Percentiles rank a stretch among this genome's conserved stretches.
phyloP scores from a whole-genome alignment of 1,140 invertebrate species.

The Watersipora subatra region DNA sequence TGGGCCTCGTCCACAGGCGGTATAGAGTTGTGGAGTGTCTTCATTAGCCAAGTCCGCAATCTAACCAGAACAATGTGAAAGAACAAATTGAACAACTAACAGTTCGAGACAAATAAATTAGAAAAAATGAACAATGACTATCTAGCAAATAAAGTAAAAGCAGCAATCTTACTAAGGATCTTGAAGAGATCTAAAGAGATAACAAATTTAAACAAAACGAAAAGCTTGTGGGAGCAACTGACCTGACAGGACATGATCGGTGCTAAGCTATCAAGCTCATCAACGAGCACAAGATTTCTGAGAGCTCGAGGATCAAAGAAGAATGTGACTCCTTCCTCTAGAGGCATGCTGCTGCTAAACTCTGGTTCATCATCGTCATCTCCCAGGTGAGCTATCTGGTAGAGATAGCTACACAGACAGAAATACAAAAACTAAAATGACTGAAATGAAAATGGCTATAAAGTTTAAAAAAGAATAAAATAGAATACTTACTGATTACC shows the following conservation, averaged over 20 bases:
- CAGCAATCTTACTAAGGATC: too few relatives aligned
- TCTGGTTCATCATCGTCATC: conserved; percentile 99
- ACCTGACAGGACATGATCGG: conserved; percentile 81
- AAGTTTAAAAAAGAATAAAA: neutral
- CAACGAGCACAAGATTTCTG: conserved; percentile 89
- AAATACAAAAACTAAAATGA: conserved; percentile 4
- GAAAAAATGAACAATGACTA: conserved; percentile 1
- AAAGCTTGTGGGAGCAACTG: too few relatives aligned
- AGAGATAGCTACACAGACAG: conserved; percentile 69
- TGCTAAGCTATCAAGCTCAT: conserved; percentile 92
- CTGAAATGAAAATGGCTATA: conserved; percentile 5
- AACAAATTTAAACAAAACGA: too few relatives aligned
- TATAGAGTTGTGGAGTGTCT: conserved; percentile 95
- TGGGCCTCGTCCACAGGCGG: conserved; percentile 85
- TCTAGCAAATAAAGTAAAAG: neutral
- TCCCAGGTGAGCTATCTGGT: conserved; percentile 96
- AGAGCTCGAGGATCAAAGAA: conserved; percentile 90
- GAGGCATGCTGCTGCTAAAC: conserved; percentile 92
- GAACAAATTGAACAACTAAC: too few relatives aligned
- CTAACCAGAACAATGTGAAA: conserved; percentile 19
- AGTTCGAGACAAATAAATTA: neutral
- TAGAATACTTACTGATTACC: conserved; percentile 88
- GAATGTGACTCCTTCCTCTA: conserved; percentile 97
- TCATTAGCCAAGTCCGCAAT: conserved; percentile 67
- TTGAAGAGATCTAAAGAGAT: too few relatives aligned